Percentiles rank a stretch among this genome's conserved stretches.
Evolutionary conservation across 2,113 vertebrate species (phyloP).

Genomic region (Carassius carassius): DNA sequence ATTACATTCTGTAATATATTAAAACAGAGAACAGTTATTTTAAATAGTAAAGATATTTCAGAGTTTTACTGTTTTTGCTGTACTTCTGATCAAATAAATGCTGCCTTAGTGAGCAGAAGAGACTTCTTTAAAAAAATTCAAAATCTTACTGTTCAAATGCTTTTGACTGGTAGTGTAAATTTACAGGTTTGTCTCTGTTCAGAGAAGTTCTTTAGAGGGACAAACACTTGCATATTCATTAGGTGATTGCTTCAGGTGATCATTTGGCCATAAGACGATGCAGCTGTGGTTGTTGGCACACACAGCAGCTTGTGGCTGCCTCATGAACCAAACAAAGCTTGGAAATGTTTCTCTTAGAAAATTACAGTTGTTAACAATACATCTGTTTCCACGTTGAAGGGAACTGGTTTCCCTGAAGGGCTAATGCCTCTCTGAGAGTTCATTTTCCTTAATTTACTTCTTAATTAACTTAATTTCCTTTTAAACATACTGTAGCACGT

Average conservation of each 20-base stretch:
- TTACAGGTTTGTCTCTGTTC: background rate
- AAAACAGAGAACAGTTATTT: no score
- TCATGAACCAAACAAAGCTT: background rate
- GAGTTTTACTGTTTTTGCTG: no score
- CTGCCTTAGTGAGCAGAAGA: no score
- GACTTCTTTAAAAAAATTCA: no score
- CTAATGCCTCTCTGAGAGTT: background rate
- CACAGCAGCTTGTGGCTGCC: background rate
- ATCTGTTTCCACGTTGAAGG: background rate
- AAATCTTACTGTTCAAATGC: no score
- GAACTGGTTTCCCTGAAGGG: background rate
- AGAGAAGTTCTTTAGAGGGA: background rate
- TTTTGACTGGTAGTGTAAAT: no score
- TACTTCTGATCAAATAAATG: no score
- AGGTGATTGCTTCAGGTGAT: background rate
- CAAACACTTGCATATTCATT: background rate
- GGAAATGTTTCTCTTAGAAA: background rate
- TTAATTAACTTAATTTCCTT: background rate
- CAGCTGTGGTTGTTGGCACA: slow-evolving; percentile 23
- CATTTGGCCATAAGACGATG: background rate
- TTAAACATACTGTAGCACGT: no score
- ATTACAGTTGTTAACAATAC: background rate
- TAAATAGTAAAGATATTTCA: no score
- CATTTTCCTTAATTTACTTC: slow-evolving; percentile 6
- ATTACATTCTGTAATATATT: no score